Evolutionary conservation across 2,113 vertebrate genomes (phyloP).

Genomic region (Calonectris borealis): DNA sequence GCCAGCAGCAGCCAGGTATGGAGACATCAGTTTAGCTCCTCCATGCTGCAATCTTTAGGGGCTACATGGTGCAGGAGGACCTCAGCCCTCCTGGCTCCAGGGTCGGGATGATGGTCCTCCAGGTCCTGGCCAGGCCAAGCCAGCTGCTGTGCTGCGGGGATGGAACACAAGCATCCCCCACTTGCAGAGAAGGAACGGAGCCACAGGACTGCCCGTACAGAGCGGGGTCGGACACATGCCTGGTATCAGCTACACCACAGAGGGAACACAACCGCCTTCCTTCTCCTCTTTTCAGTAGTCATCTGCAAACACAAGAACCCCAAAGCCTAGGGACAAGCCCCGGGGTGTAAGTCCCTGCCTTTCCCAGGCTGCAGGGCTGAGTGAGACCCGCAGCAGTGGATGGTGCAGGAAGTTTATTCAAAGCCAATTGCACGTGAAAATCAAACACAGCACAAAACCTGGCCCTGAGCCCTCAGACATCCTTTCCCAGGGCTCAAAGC

Average conservation of each 20-base stretch:
- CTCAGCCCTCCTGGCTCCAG: rapidly evolving
- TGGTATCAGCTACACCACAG: not conserved
- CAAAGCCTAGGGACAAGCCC: not conserved
- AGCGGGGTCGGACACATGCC: not conserved
- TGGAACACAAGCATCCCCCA: rapidly evolving
- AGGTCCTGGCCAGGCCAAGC: not conserved
- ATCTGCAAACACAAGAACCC: not conserved
- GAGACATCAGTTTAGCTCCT: not conserved
- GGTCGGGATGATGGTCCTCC: not conserved
- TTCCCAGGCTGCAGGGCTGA: not conserved
- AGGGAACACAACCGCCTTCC: not conserved
- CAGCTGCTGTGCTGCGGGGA: not conserved
- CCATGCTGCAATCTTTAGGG: not conserved
- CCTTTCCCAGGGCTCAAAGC: not conserved
- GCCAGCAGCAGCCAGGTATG: not conserved
- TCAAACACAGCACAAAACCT: not conserved
- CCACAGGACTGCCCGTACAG: rapidly evolving
- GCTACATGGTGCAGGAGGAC: too few species aligned
- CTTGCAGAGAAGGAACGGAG: not conserved
- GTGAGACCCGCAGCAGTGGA: rapidly evolving
- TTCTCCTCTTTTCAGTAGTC: not conserved
- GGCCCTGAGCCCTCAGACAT: not conserved
- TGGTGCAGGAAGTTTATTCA: not conserved
- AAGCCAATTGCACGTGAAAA: not conserved
- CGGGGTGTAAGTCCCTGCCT: not conserved